Conservation (phyloP, 2,113 vertebrate species). For the Neodontobutis hainanensis region DNA sequence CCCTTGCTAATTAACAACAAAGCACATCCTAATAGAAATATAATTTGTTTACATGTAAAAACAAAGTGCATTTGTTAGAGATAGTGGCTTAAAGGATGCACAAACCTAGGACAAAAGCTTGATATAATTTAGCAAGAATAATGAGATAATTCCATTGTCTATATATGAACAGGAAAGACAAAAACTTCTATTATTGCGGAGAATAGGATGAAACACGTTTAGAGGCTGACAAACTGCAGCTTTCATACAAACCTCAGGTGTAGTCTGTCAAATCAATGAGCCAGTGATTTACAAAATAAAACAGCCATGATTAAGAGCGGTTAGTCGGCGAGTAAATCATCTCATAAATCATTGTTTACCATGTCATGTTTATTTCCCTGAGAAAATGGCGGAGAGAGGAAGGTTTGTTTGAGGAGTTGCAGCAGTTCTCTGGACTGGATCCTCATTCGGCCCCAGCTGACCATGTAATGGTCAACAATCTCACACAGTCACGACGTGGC, state of each 20-base stretch:
- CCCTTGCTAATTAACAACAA: not conserved
- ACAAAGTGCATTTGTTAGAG: too few species aligned
- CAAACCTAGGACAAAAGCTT: not conserved
- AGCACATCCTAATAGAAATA: too few species aligned
- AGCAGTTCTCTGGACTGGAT: not conserved
- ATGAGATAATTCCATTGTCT: slow-evolving; percentile 3
- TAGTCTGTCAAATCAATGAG: slow-evolving; percentile 40
- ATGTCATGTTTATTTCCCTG: not conserved
- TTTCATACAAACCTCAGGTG: slow-evolving; percentile 12
- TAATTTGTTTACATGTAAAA: too few species aligned
- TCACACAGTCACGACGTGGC: not conserved
- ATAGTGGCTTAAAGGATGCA: too few species aligned
- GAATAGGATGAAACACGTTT: not conserved
- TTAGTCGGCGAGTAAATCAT: not conserved
- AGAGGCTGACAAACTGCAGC: slow-evolving; percentile 22
- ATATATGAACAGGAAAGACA: slow-evolving; percentile 3
- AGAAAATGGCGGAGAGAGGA: not conserved
- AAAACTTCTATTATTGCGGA: slow-evolving; percentile 1
- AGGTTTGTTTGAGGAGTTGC: not conserved
- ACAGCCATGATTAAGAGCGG: slow-evolving; percentile 15
- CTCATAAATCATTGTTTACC: slow-evolving; percentile 14
- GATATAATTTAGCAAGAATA: not conserved
- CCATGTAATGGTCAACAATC: not conserved
- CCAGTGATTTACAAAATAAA: slow-evolving; percentile 20
- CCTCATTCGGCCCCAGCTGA: not conserved